These are phyloP conservation scores for Nineta flava DNA, from an alignment of 2,888 invertebrate species.

Conservation along the genomic window DNA sequence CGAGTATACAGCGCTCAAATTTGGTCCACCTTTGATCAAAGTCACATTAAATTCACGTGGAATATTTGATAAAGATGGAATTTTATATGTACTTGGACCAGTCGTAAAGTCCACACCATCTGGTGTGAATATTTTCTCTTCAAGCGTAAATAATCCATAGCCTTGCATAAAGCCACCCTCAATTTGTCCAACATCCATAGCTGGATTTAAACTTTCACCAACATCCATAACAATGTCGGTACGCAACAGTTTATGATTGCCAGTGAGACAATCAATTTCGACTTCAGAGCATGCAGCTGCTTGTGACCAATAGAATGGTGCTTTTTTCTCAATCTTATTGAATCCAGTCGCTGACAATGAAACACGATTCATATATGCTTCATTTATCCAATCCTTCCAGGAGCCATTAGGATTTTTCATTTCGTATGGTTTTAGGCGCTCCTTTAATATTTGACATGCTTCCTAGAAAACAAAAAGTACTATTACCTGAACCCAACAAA, in stretches of 20 bases:
- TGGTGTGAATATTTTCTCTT: conserved; percentile 77
- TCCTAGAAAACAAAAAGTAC: conserved; percentile 32
- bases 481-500: no score
- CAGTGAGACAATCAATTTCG: conserved; percentile 86
- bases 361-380: conserved; percentile 62
- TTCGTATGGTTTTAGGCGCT: conserved; percentile 59
- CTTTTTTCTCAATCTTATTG: conserved; percentile 57
- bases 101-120: conserved; percentile 65
- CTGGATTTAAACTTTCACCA: conserved; percentile 88
- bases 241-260: conserved; percentile 76
- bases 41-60: conserved; percentile 87
- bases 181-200: conserved; percentile 92
- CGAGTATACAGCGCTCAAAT: conserved; percentile 83
- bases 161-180: conserved; percentile 94
- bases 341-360: conserved; percentile 73
- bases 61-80: conserved; percentile 85
- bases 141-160: conserved; percentile 80
- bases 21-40: conserved; percentile 75
- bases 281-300: conserved; percentile 80
- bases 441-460: conserved; percentile 60
- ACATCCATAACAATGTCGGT: conserved; percentile 96
- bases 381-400: conserved; percentile 73
- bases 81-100: conserved; percentile 88
- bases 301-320: conserved; percentile 53
- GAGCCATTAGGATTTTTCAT: conserved; percentile 55